A percentile compares a stretch with the other conserved stretches of the same genome.
Evolutionary conservation across 2,113 vertebrate species (phyloP).

Genomic region (Melanerpes aurifrons): DNA sequence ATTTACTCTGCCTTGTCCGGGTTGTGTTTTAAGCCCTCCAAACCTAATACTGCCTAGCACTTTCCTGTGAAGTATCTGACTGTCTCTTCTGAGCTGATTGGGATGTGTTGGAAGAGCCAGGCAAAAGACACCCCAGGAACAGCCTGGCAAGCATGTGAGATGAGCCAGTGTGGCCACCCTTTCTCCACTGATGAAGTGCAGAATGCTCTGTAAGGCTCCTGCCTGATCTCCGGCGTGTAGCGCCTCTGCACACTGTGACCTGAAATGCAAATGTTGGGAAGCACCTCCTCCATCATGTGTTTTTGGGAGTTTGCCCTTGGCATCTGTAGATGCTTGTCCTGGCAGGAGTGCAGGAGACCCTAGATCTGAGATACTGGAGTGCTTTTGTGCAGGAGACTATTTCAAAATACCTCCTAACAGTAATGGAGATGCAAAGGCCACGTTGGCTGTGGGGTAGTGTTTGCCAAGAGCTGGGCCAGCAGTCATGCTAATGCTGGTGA

Average conservation of each 20-base stretch:
- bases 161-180: background rate
- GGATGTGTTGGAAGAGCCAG: background rate
- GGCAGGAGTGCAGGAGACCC: background rate
- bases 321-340: background rate
- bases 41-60: background rate
- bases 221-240: background rate
- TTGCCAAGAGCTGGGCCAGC: background rate
- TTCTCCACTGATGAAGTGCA: background rate
- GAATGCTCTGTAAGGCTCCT: background rate
- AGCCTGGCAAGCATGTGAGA: background rate
- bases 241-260: background rate
- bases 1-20: background rate
- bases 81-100: background rate
- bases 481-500: background rate
- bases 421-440: background rate
- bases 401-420: background rate
- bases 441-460: background rate
- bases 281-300: accelerated
- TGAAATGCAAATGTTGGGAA: background rate
- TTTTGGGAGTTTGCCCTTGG: background rate
- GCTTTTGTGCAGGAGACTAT: background rate
- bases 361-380: background rate
- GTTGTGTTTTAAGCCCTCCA: background rate
- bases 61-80: background rate
- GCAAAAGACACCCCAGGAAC: background rate